Evolutionary conservation across 2,888 invertebrate genomes (phyloP).

Genomic region (Lamproptera curius): DNA sequence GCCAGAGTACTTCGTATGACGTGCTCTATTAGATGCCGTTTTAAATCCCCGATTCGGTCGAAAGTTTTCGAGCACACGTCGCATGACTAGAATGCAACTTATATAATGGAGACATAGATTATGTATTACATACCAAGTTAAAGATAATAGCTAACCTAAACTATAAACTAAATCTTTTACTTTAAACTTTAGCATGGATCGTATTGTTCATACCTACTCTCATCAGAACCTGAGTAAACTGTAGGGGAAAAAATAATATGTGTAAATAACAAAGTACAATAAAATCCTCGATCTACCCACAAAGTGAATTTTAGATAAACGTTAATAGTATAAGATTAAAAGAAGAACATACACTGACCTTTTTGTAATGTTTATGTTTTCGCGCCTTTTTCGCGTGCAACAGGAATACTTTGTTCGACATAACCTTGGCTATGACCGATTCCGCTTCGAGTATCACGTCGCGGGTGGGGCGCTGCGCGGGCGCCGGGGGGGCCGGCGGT

Average conservation of each 20-base stretch:
- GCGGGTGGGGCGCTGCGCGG: not conserved
- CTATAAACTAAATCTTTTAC: no score
- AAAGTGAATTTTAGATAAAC: no score
- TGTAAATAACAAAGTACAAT: not conserved
- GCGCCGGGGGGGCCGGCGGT: not conserved
- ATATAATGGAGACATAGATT: no score
- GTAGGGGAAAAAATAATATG: no score
- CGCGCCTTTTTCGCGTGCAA: slow-evolving; percentile 35
- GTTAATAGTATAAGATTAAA: not conserved
- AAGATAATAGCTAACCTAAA: no score
- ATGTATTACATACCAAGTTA: no score
- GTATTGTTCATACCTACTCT: no score
- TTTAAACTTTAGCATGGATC: no score
- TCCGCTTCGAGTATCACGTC: slow-evolving; percentile 44
- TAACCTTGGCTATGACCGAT: slow-evolving; percentile 56
- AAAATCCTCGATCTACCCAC: not conserved
- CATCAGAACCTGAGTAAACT: no score
- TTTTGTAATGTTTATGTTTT: slow-evolving; percentile 42
- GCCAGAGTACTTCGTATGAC: slow-evolving; percentile 58
- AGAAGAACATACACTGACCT: slow-evolving; percentile 36
- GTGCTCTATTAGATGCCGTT: slow-evolving; percentile 71
- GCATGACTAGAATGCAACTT: slow-evolving; percentile 59
- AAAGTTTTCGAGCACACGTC: slow-evolving; percentile 61
- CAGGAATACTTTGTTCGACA: slow-evolving; percentile 55
- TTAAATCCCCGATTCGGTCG: slow-evolving; percentile 63